These are phyloP conservation scores for Scomber colias DNA, from an alignment of 2,113 vertebrate genomes.

Conservation along the genomic window DNA sequence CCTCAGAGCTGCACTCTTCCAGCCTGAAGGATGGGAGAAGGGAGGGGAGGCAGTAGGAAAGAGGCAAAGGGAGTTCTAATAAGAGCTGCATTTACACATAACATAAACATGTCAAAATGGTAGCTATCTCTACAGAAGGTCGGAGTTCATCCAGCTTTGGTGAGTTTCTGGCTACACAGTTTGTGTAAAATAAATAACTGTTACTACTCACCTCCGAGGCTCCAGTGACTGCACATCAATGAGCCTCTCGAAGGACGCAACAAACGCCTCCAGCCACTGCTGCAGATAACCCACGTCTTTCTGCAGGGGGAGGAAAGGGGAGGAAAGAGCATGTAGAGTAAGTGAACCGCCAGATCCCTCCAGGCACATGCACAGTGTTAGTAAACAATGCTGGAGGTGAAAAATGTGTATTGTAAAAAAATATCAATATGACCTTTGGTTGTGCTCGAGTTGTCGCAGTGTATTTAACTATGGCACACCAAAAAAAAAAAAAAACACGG, in stretches of 20 bases:
- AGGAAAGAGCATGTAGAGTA: slow-evolving; percentile 22
- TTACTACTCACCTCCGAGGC: slow-evolving; percentile 88
- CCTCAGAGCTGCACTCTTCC: slow-evolving; percentile 88
- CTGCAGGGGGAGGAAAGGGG: slow-evolving; percentile 76
- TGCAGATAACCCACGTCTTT: slow-evolving; percentile 94
- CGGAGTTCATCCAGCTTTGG: slow-evolving; percentile 28
- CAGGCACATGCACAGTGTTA: neutral
- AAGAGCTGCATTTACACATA: slow-evolving; percentile 9
- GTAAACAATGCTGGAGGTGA: slow-evolving; percentile 4
- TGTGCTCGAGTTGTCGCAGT: neutral
- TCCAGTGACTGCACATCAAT: slow-evolving; percentile 91
- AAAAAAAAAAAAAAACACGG: slow-evolving; percentile 1
- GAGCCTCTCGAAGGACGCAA: slow-evolving; percentile 91
- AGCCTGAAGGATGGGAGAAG: slow-evolving; percentile 76
- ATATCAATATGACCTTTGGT: neutral
- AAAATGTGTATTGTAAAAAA: neutral
- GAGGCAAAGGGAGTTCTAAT: slow-evolving; percentile 8
- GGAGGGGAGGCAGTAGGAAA: neutral
- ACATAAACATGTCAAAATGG: slow-evolving; percentile 49
- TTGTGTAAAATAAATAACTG: slow-evolving; percentile 20
- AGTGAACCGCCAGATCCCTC: neutral
- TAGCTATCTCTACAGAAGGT: slow-evolving; percentile 18
- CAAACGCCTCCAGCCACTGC: slow-evolving; percentile 95
- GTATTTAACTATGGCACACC: neutral
- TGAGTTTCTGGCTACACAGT: neutral